Evolutionary conservation across 2,888 invertebrate species (phyloP), one percentile per base, ranked within the genome.

Genomic region (Nomada ferruginata): DNA sequence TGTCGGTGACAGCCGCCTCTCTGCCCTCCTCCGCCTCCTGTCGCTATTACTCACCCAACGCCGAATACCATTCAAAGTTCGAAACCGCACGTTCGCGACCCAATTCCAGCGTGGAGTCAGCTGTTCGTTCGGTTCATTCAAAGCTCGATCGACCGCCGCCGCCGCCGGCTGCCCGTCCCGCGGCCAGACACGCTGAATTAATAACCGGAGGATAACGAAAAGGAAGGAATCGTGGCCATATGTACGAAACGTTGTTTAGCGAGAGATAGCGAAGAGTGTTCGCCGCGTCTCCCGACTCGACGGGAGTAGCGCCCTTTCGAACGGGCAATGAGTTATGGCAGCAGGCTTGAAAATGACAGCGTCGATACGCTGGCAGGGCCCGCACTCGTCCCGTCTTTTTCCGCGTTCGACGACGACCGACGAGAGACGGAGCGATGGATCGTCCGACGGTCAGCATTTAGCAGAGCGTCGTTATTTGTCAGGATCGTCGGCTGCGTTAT

Each of bases 61-160:
- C 88, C 90, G 90, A 92, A 91, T 91, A 91, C 91, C 91, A 92
- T 92, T 91, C 91, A 89, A 92, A 91, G 90, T 92, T 91, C 90
- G 88, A 89, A 92, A 91, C 91, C 91, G 87, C 90, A 90, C 91
- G 91, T 89, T 91, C 91, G 91, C 92, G 92, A 91, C 92, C 92
- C 90, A 92, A 91, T 92, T 92, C 89, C 89, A 85, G 82, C 84
- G 87, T 76, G 78, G 86, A 91, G 90, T 91, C 92, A 92, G 92
- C 91, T 92, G 92, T 89, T 89, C 80, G 91, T 89, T 89, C 76
- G 87, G 82, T 89, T 89, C 88, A 89, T 89, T 89, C 87, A 89
- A 87, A 87, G 86, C 85, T 79, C 82, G 86, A 85, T 87, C 86
- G 85, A 83, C 77, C 83, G 85, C 80, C 85, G 77, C 15, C 59